phyloP scores from a whole-genome alignment of 2,888 invertebrate species.

The Sminthurinus aureus region DNA sequence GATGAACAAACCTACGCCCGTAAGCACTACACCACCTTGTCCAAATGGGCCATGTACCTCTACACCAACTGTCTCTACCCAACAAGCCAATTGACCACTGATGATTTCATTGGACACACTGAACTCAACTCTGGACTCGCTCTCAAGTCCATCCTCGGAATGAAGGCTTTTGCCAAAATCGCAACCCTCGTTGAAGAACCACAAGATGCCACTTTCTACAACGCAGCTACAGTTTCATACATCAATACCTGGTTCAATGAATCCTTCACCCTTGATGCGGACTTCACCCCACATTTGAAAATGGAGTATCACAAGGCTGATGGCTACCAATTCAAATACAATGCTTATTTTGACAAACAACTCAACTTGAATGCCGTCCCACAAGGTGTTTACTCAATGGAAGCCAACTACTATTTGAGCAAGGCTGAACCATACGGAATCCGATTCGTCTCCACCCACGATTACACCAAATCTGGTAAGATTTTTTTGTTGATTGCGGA shows the following conservation, averaged over 20 bases:
- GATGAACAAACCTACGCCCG: slow-evolving; percentile 40
- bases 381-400: slow-evolving; percentile 47
- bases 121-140: slow-evolving; percentile 56
- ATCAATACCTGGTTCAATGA: slow-evolving; percentile 48
- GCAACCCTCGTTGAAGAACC: slow-evolving; percentile 43
- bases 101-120: slow-evolving; percentile 56
- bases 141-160: slow-evolving; percentile 53
- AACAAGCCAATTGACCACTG: slow-evolving; percentile 54
- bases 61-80: slow-evolving; percentile 54
- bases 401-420: slow-evolving; percentile 51
- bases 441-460: slow-evolving; percentile 52
- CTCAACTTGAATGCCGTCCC: slow-evolving; percentile 49
- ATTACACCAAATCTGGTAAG: slow-evolving; percentile 57
- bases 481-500: neutral
- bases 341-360: slow-evolving; percentile 55
- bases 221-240: slow-evolving; percentile 35
- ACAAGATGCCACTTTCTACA: slow-evolving; percentile 43
- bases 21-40: slow-evolving; percentile 44
- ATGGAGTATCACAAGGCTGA: slow-evolving; percentile 57
- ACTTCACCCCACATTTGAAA: slow-evolving; percentile 45
- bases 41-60: slow-evolving; percentile 51
- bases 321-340: slow-evolving; percentile 58
- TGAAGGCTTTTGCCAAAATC: slow-evolving; percentile 51
- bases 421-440: slow-evolving; percentile 54
- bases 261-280: slow-evolving; percentile 43